phyloP scores from a whole-genome alignment of 37 sponge, comb jelly and placozoan species.

The Eunapius fragilis region DNA sequence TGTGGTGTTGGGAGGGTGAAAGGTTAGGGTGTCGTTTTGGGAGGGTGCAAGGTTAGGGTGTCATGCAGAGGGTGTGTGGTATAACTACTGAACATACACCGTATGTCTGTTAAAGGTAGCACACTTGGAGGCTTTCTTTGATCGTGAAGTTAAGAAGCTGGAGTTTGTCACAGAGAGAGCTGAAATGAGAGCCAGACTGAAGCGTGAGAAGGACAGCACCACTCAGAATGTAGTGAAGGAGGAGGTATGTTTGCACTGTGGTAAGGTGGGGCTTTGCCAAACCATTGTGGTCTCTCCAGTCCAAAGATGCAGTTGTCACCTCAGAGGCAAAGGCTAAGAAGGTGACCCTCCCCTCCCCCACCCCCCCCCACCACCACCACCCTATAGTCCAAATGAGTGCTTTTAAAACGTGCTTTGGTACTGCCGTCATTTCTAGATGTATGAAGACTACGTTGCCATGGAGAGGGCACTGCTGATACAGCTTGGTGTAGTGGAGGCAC shows the following conservation, averaged over 20 bases:
- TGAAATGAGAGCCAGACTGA: conserved; percentile 44
- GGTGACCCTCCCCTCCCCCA: conserved; percentile 23
- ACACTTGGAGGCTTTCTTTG: conserved; percentile 84
- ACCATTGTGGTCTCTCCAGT: not conserved
- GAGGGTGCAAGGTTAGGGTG: too few species aligned
- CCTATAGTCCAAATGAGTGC: not conserved
- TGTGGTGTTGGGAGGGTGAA: not conserved
- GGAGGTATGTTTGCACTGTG: not conserved
- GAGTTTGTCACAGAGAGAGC: conserved; percentile 46
- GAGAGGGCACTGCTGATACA: conserved; percentile 85
- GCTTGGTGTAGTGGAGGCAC: conserved; percentile 80
- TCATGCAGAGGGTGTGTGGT: too few species aligned
- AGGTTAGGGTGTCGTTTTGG: too few species aligned
- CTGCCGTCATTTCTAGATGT: conserved; percentile 43
- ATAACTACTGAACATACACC: not conserved
- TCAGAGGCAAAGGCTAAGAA: conserved; percentile 45
- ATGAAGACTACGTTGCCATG: conserved; percentile 78
- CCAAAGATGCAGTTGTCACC: not conserved
- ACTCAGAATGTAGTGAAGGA: not conserved
- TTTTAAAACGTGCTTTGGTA: not conserved
- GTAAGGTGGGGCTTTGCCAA: too few species aligned
- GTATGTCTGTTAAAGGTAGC: conserved; percentile 48
- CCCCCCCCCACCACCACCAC: too few species aligned
- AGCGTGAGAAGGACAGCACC: conserved; percentile 7
- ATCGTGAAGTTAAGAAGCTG: conserved; percentile 72